Percentiles rank a stretch among this genome's conserved stretches.
Conservation (phyloP, 1,140 invertebrate species). For the Drosophila elegans region DNA sequence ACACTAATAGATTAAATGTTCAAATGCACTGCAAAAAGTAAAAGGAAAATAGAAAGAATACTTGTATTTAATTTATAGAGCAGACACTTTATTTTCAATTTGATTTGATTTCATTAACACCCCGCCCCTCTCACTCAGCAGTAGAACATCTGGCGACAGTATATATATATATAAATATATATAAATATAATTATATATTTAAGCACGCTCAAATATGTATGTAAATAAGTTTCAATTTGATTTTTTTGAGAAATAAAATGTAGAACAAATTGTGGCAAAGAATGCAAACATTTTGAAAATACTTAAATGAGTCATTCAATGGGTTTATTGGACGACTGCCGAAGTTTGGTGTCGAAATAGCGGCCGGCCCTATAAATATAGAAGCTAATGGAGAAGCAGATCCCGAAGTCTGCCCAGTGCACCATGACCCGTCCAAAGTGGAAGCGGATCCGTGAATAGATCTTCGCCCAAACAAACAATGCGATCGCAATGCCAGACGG, state of each 20-base stretch:
- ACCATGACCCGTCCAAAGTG: conserved; percentile 23
- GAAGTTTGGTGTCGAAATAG: conserved; percentile 19
- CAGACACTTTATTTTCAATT: conserved; percentile 20
- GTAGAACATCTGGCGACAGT: conserved; percentile 44
- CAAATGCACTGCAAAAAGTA: conserved; percentile 11
- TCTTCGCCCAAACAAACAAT: conserved; percentile 5
- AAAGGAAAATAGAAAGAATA: conserved; percentile 16
- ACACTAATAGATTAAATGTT: conserved; percentile 36
- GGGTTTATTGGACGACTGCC: background rate
- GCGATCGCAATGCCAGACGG: conserved; percentile 21
- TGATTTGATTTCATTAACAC: conserved; percentile 22
- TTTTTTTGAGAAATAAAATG: conserved; percentile 72
- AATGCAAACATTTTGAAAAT: conserved; percentile 16
- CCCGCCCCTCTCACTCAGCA: conserved; percentile 9
- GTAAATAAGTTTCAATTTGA: conserved; percentile 75
- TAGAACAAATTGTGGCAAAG: conserved; percentile 57
- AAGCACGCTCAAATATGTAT: conserved; percentile 61
- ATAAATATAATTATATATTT: conserved; percentile 35
- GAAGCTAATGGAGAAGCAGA: no score
- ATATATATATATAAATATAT: conserved; percentile 41
- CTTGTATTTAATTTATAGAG: conserved; percentile 32
- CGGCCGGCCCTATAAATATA: no score
- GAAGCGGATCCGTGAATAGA: conserved; percentile 33
- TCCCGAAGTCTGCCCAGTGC: conserved; percentile 9
- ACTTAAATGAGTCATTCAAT: conserved; percentile 5